A percentile compares a stretch with the other conserved stretches of the same genome.
These are phyloP conservation scores for Rhyacophila brunnea DNA, from an alignment of 1,140 invertebrate species.

Conservation along the genomic window DNA sequence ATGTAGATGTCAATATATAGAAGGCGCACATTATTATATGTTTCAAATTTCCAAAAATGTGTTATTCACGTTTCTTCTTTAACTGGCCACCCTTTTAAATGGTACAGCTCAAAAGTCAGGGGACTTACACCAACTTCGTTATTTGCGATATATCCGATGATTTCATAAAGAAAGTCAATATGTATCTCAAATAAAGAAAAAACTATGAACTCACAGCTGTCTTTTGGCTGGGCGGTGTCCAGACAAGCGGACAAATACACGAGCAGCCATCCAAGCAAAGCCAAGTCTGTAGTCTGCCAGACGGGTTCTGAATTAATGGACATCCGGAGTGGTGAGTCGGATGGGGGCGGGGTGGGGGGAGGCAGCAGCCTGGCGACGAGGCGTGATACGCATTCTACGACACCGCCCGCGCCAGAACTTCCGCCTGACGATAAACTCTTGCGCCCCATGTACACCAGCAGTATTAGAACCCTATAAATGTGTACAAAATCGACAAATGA, in stretches of 20 bases:
- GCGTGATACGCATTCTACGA: conserved; percentile 49
- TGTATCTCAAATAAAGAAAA: conserved; percentile 8
- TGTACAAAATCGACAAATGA: not conserved
- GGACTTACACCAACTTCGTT: too few species aligned
- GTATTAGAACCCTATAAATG: conserved; percentile 73
- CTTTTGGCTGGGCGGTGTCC: conserved; percentile 57
- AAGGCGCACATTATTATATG: too few species aligned
- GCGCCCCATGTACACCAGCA: conserved; percentile 82
- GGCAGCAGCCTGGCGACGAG: conserved; percentile 49
- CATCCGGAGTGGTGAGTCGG: conserved; percentile 26
- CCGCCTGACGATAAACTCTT: conserved; percentile 61
- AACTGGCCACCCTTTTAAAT: too few species aligned
- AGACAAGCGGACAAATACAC: conserved; percentile 76
- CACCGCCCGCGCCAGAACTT: conserved; percentile 32
- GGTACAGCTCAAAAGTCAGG: too few species aligned
- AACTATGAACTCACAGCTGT: conserved; percentile 42
- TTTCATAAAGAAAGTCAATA: too few species aligned
- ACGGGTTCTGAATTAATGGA: conserved; percentile 23
- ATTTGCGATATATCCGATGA: too few species aligned
- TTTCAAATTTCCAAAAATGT: too few species aligned
- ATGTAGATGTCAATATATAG: too few species aligned
- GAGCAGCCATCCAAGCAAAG: conserved; percentile 76
- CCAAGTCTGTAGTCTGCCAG: conserved; percentile 57
- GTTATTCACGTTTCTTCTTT: too few species aligned
- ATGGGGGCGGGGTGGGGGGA: conserved; percentile 39